These are phyloP conservation scores for Montipora foliosa DNA, from an alignment of 64 coral and sea anemone genomes.

Conservation along the genomic window DNA sequence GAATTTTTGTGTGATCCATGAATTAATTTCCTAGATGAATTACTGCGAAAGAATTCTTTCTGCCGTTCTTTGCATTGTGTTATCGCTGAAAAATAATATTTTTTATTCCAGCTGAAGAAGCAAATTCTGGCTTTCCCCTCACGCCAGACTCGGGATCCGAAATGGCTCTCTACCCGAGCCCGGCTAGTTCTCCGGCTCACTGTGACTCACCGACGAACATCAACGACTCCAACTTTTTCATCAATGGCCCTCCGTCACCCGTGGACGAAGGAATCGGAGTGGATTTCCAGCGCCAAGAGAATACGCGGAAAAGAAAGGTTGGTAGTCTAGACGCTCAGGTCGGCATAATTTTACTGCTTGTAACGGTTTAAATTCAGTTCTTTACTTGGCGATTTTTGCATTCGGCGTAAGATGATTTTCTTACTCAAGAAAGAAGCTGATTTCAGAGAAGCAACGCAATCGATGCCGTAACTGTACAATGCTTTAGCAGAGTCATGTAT, in stretches of 20 bases:
- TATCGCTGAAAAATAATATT: not conserved
- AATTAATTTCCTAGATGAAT: not conserved
- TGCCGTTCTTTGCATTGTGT: not conserved
- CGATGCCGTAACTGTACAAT: not conserved
- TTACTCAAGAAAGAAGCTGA: not conserved
- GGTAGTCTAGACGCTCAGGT: not conserved
- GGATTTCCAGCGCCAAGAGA: slow-evolving; percentile 80
- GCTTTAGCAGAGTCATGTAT: not conserved
- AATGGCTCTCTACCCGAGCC: slow-evolving; percentile 66
- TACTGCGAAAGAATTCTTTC: not conserved
- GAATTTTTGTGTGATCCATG: not conserved
- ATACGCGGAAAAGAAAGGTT: slow-evolving; percentile 90
- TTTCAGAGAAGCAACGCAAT: not conserved
- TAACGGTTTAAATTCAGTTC: not conserved
- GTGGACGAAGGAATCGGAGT: slow-evolving; percentile 88
- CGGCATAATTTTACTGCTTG: no score
- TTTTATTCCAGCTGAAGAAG: slow-evolving; percentile 5
- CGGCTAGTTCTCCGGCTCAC: slow-evolving; percentile 62
- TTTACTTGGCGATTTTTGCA: not conserved
- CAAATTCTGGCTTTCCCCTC: slow-evolving; percentile 44
- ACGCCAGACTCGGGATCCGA: slow-evolving; percentile 88
- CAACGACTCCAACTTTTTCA: slow-evolving; percentile 72
- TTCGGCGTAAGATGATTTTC: not conserved
- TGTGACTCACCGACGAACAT: slow-evolving; percentile 62
- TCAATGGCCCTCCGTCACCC: slow-evolving; percentile 53